Conservation (phyloP, 1,140 invertebrate species). For the Papilio helenus region DNA sequence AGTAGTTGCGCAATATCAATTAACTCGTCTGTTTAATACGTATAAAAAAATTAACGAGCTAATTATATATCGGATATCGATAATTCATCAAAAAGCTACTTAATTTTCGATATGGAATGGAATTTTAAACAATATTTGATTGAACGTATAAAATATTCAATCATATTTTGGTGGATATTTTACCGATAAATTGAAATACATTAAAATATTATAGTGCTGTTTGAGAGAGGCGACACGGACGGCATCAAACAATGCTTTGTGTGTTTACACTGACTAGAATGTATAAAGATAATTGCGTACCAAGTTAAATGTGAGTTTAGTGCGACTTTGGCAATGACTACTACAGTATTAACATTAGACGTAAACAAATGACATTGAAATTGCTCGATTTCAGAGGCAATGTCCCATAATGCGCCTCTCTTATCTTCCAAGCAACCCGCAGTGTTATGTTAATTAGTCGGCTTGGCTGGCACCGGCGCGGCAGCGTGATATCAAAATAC, state of each 20-base stretch:
- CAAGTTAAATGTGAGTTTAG: not conserved
- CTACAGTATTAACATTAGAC: not conserved
- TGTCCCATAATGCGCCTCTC: not conserved
- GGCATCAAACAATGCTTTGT: not conserved
- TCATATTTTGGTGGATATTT: not conserved
- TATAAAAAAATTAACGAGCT: not conserved
- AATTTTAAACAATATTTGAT: not conserved
- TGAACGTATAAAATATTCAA: not conserved
- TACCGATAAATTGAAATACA: not conserved
- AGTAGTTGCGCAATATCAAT: not conserved
- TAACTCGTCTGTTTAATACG: not conserved
- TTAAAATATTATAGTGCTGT: no score
- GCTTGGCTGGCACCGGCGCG: not conserved
- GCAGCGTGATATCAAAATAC: not conserved
- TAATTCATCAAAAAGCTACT: not conserved
- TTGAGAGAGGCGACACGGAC: no score
- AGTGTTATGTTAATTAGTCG: conserved; percentile 22
- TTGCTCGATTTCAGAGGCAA: conserved; percentile 2
- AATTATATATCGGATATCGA: not conserved
- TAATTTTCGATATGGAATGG: not conserved
- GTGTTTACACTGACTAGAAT: not conserved
- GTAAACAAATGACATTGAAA: conserved; percentile 26
- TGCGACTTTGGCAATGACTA: not conserved
- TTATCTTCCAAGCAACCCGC: conserved; percentile 9
- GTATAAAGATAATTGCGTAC: not conserved